A percentile compares a stretch with the other conserved stretches of the same genome.
Conservation (phyloP, 2,113 vertebrate species). For the Leucopternis melanops region DNA sequence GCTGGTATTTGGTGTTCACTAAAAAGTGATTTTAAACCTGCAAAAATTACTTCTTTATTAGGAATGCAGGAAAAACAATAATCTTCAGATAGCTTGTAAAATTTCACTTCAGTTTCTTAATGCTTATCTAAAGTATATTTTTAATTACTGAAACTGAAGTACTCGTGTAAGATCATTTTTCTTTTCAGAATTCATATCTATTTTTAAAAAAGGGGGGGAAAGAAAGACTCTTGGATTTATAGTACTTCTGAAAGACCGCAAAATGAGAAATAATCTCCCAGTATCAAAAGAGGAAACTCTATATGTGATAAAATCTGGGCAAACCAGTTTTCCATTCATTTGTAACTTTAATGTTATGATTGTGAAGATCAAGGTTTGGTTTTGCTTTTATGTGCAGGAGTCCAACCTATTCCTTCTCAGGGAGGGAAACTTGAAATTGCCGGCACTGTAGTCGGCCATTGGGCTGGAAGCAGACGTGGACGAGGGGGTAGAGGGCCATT, state of each 20-base stretch:
- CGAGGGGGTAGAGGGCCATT: slow-evolving; percentile 86
- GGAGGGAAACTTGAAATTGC: slow-evolving; percentile 97
- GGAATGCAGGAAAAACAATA: background rate
- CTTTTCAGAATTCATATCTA: background rate
- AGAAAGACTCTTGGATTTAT: background rate
- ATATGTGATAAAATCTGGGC: background rate
- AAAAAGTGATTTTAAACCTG: background rate
- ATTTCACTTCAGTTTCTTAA: background rate
- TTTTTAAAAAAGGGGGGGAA: background rate
- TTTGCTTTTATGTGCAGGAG: slow-evolving; percentile 73
- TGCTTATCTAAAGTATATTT: background rate
- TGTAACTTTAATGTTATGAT: background rate
- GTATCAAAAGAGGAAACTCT: background rate
- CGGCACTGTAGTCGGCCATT: slow-evolving; percentile 94
- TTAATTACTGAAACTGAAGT: background rate
- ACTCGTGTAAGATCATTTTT: background rate
- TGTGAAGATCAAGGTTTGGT: slow-evolving; percentile 49
- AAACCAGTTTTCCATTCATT: background rate
- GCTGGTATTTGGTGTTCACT: background rate
- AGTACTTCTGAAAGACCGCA: background rate
- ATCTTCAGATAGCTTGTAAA: background rate
- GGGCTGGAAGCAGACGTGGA: slow-evolving; percentile 86
- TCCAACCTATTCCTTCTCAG: slow-evolving; percentile 87
- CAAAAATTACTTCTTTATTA: background rate
- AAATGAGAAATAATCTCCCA: background rate